Base-by-base conservation (phyloP, 2,797 vertebrate genomes). In the Pygocentrus nattereri region DNA sequence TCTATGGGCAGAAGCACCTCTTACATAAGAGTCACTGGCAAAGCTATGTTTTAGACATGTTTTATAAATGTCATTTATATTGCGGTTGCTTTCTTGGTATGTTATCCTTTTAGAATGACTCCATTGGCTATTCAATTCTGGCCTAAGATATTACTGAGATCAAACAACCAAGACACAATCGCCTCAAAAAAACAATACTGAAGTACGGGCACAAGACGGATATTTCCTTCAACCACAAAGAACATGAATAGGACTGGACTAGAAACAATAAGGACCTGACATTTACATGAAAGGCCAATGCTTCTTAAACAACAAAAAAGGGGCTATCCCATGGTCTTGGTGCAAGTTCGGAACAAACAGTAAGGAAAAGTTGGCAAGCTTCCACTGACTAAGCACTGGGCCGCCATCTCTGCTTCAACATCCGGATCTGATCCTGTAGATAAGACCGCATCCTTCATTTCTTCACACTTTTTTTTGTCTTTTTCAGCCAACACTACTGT, bases 401-500 rank as follows among this genome's bases (percentile, higher is more conserved):
- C 34, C 4, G 38, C 21, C 8, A 23, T 18, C 34, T 19, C 58
- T 56, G 19, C 31, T 73, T 77, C 47, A 61, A 59, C 73, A 64
- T 71, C 31, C 19, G n/a, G 19, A 38, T 68, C 62, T 25, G 12
- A 80, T 58, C 21, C 54, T 78, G 41, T 41, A 47, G 23, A 47
- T 25, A 38, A 27, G 49, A 62, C 79, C 52, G 61, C 30, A 61
- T 72, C 64, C 19, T 56, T 30, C 11, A 34, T 62, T 38, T 52
- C 31, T 81, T 52, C 74, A 49, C 56, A 2, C 27, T 2, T 31
- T 49, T 56, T 56, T 56, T 38, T 50, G 31, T 34, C 54, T 59
- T 72, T 41, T 76, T 44, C 12, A 27, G 18, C n/a, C 52, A 31
- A 19, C 74, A 81, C 79, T 50, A 74, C 50, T 52, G 23, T 34